Evolutionary conservation across 2,113 vertebrate species (phyloP).

Genomic region (Prinia subflava): DNA sequence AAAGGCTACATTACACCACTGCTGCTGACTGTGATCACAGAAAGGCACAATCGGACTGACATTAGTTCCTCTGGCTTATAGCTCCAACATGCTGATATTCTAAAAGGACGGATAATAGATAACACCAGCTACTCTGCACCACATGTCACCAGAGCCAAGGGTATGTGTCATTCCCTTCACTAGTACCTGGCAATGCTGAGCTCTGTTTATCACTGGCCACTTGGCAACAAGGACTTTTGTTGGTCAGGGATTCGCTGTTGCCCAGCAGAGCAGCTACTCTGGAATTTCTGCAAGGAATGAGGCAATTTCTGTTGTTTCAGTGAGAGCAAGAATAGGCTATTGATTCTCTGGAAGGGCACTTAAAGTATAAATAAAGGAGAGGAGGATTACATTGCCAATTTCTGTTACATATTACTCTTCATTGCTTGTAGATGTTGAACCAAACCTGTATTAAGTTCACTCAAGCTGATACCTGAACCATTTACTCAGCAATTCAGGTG

Average conservation of each 20-base stretch:
- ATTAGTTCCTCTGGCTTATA: neutral
- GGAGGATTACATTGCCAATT: neutral
- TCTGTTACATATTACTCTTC: neutral
- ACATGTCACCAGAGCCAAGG: neutral
- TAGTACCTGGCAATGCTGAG: neutral
- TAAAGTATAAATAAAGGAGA: neutral
- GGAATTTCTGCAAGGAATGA: neutral
- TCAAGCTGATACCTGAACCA: neutral
- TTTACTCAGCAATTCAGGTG: neutral
- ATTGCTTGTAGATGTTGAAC: neutral
- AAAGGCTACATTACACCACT: neutral
- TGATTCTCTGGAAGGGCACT: neutral
- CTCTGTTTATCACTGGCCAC: neutral
- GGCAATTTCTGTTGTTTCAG: neutral
- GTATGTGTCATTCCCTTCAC: neutral
- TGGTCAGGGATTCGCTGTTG: neutral
- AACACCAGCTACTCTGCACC: neutral
- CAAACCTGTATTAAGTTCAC: neutral
- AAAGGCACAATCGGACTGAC: neutral
- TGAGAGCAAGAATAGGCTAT: neutral
- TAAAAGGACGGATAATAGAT: neutral
- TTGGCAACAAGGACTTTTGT: neutral
- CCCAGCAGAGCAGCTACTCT: neutral
- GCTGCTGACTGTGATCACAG: neutral
- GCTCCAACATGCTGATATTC: neutral